Evolutionary conservation across 1,140 invertebrate species (phyloP), one percentile per base, ranked within the genome.

Genomic region (Aphis craccivora): DNA sequence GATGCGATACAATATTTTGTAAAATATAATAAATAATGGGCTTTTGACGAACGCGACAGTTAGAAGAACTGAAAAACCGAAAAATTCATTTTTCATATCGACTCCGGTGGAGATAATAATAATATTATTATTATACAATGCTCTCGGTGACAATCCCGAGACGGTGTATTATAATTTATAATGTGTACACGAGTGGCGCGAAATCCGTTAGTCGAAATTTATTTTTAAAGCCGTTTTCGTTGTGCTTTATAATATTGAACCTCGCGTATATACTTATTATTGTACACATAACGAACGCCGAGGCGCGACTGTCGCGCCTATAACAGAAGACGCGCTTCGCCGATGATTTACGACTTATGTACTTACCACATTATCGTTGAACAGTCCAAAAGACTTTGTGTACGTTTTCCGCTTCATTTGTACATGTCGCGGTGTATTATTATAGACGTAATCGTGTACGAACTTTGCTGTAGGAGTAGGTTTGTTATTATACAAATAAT

Each of bases 331-430:
- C 30, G 60, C 60, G 60, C 60, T 23, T n/a, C 67, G 7, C 45
- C 91, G 76, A 92, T 92, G 91, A 92, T 92, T 92, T 92, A 92
- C 91, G 81, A 92, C 45, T 37, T 83, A 83, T 22, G 22, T 83
- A 37, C 35, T 37, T 83, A 30, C 83, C 83, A 25, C 37, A 84
- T 84, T 84, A 84, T 40, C 37, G 37, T 14, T 43, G 35, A 30
- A 55, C 89, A 40, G 37, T 40, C 48, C 60, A 30, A 48, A 2
- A 76, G 35, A 92, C 51, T 92, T 84, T 35, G 60, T 76, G 53
- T 91, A 84, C 76, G 35, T 83, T 92, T 92, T 92, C 45, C 67
- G 91, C 91, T 92, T 92, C 91, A 92, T 92, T 92, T 92, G 91
- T 83, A 92, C 76, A 84, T 45, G 91, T 92, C 91, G 60, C 83